Percentiles rank a stretch among this genome's conserved stretches.
Conservation (phyloP, 1,140 invertebrate genomes). For the Zaprionus nigranus region DNA sequence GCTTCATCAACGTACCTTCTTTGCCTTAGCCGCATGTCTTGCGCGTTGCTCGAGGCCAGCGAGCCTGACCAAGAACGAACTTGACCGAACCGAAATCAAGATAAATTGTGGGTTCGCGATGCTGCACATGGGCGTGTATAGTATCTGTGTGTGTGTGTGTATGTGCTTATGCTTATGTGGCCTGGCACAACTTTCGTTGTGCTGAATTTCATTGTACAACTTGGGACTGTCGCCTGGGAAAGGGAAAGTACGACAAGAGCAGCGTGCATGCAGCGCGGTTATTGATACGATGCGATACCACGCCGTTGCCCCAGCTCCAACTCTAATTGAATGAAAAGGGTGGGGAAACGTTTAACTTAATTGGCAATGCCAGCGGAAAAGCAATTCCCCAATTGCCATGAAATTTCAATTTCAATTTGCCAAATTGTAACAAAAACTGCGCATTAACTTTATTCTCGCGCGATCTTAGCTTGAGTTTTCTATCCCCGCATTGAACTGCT, state of each 20-base stretch:
- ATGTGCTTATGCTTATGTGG: constrained; percentile 38
- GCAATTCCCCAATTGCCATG: neutral
- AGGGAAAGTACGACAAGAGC: constrained; percentile 64
- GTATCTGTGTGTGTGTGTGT: constrained; percentile 23
- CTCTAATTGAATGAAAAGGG: constrained; percentile 73
- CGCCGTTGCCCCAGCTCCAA: constrained; percentile 13
- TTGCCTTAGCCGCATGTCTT: neutral
- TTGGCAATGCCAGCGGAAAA: constrained; percentile 41
- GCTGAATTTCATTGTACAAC: constrained; percentile 78
- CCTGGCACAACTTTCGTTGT: constrained; percentile 71
- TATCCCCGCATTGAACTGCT: constrained; percentile 6
- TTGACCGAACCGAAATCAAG: constrained; percentile 49
- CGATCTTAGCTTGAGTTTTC: neutral
- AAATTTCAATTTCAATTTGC: constrained; percentile 4
- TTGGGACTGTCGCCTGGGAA: constrained; percentile 62
- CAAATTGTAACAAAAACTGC: constrained; percentile 1
- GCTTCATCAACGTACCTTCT: constrained; percentile 37
- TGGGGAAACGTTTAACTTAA: constrained; percentile 70
- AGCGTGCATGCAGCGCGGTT: constrained; percentile 53
- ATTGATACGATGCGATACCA: constrained; percentile 60
- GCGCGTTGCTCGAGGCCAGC: constrained; percentile 2
- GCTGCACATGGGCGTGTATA: constrained; percentile 23
- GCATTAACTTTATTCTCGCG: neutral
- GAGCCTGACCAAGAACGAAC: constrained; percentile 52
- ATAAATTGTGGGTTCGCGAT: constrained; percentile 69